Percentiles rank a stretch among this genome's conserved stretches.
Evolutionary conservation across 2,113 vertebrate species (phyloP).

Genomic region (Zosterops lateralis): DNA sequence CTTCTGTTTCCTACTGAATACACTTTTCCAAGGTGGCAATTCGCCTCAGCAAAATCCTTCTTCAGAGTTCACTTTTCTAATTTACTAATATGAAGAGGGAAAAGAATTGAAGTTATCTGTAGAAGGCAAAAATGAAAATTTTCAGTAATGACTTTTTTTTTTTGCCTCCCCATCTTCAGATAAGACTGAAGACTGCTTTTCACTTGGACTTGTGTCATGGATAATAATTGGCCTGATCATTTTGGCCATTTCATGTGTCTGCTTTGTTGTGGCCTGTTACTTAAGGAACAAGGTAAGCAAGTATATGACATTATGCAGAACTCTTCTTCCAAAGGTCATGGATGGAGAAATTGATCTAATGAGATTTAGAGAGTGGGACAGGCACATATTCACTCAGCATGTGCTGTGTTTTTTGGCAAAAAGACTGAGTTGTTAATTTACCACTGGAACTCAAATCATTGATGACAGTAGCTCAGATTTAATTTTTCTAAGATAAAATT

Average conservation of each 20-base stretch:
- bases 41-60: not conserved
- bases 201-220: constrained; percentile 54
- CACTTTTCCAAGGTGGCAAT: not conserved
- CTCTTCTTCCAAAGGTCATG: not conserved
- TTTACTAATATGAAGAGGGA: not conserved
- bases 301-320: not conserved
- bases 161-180: not conserved
- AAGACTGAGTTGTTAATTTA: constrained; percentile 4
- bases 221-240: constrained; percentile 46
- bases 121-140: not conserved
- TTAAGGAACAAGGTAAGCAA: constrained; percentile 69
- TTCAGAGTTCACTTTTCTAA: not conserved
- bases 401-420: not conserved
- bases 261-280: constrained; percentile 35
- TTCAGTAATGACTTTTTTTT: not conserved
- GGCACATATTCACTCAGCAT: not conserved
- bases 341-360: not conserved
- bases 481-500: constrained; percentile 21
- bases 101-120: not conserved
- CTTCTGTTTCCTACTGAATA: not conserved
- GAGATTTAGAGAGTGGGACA: not conserved
- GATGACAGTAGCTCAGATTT: constrained; percentile 20
- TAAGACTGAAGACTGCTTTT: constrained; percentile 31
- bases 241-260: constrained; percentile 32
- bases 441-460: not conserved